Evolutionary conservation across 2,113 vertebrate genomes (phyloP), one percentile per base, ranked within the genome.

Genomic region (Polypterus bichir): DNA sequence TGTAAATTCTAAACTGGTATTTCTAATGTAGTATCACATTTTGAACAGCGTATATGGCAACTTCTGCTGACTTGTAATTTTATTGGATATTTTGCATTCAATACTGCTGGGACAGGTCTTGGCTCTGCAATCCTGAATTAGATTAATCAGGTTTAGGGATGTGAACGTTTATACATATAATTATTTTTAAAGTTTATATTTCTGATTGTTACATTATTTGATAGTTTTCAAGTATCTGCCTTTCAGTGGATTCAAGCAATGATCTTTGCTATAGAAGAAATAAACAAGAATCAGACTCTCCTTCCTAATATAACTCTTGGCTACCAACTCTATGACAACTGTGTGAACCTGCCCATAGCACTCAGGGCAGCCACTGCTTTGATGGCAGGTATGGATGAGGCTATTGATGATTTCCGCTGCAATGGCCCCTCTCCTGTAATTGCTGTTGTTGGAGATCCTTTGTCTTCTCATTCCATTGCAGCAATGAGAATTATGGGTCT

Each of bases 201-300:
- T 74, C 56, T 54, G 60, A 57, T 27, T 27, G 27, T 27, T 27
- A 27, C 27, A 27, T 27, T 27, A 27, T 27, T 27, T 27, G 27
- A 27, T 2, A 82, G 80, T n/a, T 77, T 83, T 66, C 66, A 80
- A 27, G 48, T 70, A 58, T 58, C 65, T 61, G 66, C 69, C 3
- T 80, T 74, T 55, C 65, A 66, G 51, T 77, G 68, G 74, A 64
- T 78, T 44, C 69, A 73, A 68, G 71, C 70, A 1, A 68, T 73
- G 69, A 72, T 74, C 51, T 83, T 77, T 59, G 59, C 70, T 46
- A 72, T 75, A 60, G 73, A 81, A 60, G 71, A 82, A 74, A 79
- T 80, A 11, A 79, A 78, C 63, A 67, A 59, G 52, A 73, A 69
- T 53, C 56, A 69, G 49, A 27, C 10, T 54, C 62, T 76, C 55